Conservation (phyloP, 2,888 invertebrate genomes). For the Brachynemurus nebulosus region DNA sequence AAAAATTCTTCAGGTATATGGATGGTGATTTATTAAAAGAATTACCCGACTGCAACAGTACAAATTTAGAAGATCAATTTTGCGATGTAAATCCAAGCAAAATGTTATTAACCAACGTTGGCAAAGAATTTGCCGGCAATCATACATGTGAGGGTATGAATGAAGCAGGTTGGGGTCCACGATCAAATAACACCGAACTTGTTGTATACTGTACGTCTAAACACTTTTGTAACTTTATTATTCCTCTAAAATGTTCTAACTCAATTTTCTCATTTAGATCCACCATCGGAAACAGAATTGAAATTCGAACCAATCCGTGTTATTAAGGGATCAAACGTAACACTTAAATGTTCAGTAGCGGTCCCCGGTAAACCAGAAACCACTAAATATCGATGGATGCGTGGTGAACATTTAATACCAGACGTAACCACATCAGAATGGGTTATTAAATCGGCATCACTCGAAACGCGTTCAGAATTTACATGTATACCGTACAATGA, state of each 20-base stretch:
- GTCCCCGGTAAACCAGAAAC: slow-evolving; percentile 72
- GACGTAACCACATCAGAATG: slow-evolving; percentile 64
- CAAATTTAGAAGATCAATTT: slow-evolving; percentile 39
- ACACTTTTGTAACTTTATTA: slow-evolving; percentile 21
- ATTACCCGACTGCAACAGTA: slow-evolving; percentile 63
- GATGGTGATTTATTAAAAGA: slow-evolving; percentile 73
- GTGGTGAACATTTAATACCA: slow-evolving; percentile 58
- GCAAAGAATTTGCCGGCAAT: slow-evolving; percentile 80
- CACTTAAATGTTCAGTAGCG: slow-evolving; percentile 70
- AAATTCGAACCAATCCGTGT: slow-evolving; percentile 61
- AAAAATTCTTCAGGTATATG: slow-evolving; percentile 59
- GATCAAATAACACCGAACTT: slow-evolving; percentile 62
- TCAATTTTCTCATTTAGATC: slow-evolving; percentile 47
- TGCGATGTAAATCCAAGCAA: slow-evolving; percentile 80
- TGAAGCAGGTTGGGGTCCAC: slow-evolving; percentile 75
- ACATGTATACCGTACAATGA: slow-evolving; percentile 77
- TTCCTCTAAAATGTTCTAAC: slow-evolving; percentile 64
- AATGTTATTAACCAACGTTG: slow-evolving; percentile 71
- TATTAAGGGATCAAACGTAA: slow-evolving; percentile 68
- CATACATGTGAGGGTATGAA: slow-evolving; percentile 88
- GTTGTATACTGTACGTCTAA: slow-evolving; percentile 61
- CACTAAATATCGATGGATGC: slow-evolving; percentile 63
- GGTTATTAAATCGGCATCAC: slow-evolving; percentile 68
- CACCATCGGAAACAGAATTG: slow-evolving; percentile 70
- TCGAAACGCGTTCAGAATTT: slow-evolving; percentile 80